Percentiles rank a stretch among this genome's conserved stretches.
Evolutionary conservation across 2,888 invertebrate species (phyloP).

Genomic region (Anodontia alba): DNA sequence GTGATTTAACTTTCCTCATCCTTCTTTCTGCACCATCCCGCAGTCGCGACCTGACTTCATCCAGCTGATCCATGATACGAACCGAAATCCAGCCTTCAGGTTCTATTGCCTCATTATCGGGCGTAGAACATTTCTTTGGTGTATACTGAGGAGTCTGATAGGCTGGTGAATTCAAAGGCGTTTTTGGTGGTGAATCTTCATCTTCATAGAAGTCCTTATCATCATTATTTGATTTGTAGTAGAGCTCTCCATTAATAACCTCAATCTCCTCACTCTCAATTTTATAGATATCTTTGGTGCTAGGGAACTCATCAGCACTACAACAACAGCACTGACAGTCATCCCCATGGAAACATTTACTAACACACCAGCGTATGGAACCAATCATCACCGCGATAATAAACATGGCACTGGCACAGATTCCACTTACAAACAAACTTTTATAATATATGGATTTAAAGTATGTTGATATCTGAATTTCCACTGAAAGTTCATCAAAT

Average conservation of each 20-base stretch:
- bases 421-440: slow-evolving; percentile 70
- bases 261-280: slow-evolving; percentile 49
- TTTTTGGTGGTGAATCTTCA: slow-evolving; percentile 58
- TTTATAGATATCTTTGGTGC: slow-evolving; percentile 41
- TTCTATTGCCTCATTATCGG: slow-evolving; percentile 49
- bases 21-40: slow-evolving; percentile 74
- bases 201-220: slow-evolving; percentile 42
- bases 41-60: slow-evolving; percentile 77
- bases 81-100: slow-evolving; percentile 57
- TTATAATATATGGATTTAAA: slow-evolving; percentile 54
- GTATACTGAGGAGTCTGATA: slow-evolving; percentile 44
- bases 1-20: slow-evolving; percentile 75
- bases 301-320: slow-evolving; percentile 34
- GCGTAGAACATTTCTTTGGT: slow-evolving; percentile 69
- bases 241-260: slow-evolving; percentile 37
- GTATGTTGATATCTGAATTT: slow-evolving; percentile 53
- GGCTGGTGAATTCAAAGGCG: slow-evolving; percentile 66
- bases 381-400: slow-evolving; percentile 72
- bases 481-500: slow-evolving; percentile 56
- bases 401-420: slow-evolving; percentile 61
- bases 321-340: slow-evolving; percentile 61
- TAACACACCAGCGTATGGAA: slow-evolving; percentile 60
- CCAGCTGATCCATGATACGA: slow-evolving; percentile 76
- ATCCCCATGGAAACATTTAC: slow-evolving; percentile 50
- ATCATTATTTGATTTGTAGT: slow-evolving; percentile 3